phyloP scores from a whole-genome alignment of 2,113 vertebrate genomes.

The Coreoperca whiteheadi region DNA sequence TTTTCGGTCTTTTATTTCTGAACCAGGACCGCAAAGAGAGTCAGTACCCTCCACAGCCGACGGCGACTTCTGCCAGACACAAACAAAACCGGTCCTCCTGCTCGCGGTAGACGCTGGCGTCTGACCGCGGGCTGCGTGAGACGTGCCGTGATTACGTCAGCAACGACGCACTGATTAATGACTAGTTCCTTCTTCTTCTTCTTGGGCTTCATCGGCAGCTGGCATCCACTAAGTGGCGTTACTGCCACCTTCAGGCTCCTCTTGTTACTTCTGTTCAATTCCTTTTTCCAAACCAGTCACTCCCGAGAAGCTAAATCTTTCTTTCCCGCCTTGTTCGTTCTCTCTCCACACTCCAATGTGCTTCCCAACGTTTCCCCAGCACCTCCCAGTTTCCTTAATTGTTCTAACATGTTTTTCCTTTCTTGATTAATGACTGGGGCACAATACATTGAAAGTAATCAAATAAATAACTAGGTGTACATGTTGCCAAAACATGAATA shows the following conservation, averaged over 20 bases:
- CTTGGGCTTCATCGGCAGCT: too few relatives aligned
- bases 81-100: background rate
- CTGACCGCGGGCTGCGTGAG: background rate
- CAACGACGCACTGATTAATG: rapidly evolving
- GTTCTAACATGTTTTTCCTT: too few relatives aligned
- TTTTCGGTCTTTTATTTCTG: conserved; percentile 3
- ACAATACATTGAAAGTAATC: background rate
- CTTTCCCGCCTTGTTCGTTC: too few relatives aligned
- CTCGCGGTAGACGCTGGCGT: background rate
- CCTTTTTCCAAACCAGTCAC: too few relatives aligned
- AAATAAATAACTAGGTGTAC: background rate
- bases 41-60: conserved; percentile 18
- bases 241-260: too few relatives aligned
- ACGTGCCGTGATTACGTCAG: conserved; percentile 47
- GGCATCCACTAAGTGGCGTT: too few relatives aligned
- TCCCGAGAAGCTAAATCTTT: too few relatives aligned
- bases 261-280: too few relatives aligned
- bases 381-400: too few relatives aligned
- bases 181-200: too few relatives aligned
- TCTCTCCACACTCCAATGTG: too few relatives aligned
- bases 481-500: background rate
- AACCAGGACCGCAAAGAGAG: conserved; percentile 4
- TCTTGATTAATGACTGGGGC: background rate
- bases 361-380: too few relatives aligned
- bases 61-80: conserved; percentile 38